These are phyloP conservation scores for Lagopus leucura DNA, from an alignment of 2,113 vertebrate species.

Conservation along the genomic window DNA sequence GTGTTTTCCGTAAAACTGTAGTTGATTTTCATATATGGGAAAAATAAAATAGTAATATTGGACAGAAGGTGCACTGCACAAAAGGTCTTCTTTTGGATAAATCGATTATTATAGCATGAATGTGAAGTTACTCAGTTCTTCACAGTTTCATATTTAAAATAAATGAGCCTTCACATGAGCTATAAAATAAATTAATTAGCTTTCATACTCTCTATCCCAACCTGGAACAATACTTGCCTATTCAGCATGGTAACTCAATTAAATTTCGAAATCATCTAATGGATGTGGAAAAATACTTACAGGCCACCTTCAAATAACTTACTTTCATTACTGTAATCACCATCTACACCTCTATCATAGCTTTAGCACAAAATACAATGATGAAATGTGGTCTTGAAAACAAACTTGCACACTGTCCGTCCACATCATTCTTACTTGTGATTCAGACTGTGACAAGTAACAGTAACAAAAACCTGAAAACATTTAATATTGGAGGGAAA, in stretches of 20 bases:
- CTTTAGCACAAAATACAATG: background rate
- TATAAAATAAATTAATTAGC: background rate
- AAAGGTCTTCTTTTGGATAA: background rate
- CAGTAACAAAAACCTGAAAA: background rate
- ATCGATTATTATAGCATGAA: background rate
- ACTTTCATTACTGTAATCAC: background rate
- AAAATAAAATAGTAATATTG: background rate
- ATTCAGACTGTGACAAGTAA: background rate
- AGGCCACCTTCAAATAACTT: conserved; percentile 1
- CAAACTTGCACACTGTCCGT: background rate
- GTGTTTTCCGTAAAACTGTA: conserved; percentile 29
- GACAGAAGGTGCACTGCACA: background rate
- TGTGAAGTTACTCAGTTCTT: background rate
- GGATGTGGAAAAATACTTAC: conserved; percentile 3
- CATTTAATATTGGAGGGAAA: background rate
- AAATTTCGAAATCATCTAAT: conserved; percentile 22
- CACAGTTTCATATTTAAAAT: conserved; percentile 3
- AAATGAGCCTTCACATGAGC: conserved; percentile 9
- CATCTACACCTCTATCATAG: background rate
- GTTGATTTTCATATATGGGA: background rate
- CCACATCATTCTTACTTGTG: background rate
- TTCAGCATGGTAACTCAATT: background rate
- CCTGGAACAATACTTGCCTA: background rate
- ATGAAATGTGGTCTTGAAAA: background rate
- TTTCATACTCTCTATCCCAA: background rate